A percentile compares a stretch with the other conserved stretches of the same genome.
These are phyloP conservation scores for Cinclus cinclus DNA, from an alignment of 2,113 vertebrate genomes.

Conservation along the genomic window DNA sequence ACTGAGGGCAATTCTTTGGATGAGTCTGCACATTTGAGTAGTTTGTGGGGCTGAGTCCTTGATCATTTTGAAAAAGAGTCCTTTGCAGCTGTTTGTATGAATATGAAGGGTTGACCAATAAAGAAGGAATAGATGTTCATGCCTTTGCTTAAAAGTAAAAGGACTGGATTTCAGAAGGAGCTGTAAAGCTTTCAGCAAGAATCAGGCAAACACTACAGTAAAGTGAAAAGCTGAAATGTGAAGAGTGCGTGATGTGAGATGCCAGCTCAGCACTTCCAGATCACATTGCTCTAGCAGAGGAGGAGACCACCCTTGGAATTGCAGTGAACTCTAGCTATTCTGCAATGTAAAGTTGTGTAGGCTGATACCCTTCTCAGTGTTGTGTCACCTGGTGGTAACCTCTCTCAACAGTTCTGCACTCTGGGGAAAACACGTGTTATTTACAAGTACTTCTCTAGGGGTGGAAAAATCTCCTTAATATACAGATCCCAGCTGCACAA, in stretches of 20 bases:
- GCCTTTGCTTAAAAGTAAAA: slow-evolving; percentile 3
- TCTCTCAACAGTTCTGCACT: background rate
- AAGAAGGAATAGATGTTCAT: background rate
- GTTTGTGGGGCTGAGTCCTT: background rate
- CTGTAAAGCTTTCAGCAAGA: slow-evolving; percentile 12
- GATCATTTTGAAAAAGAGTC: background rate
- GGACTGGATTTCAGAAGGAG: background rate
- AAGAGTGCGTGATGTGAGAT: background rate
- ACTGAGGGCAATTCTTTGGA: background rate
- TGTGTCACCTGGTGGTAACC: background rate
- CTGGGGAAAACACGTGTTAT: background rate
- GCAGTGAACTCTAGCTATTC: background rate
- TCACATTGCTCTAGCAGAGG: background rate
- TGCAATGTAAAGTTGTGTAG: background rate
- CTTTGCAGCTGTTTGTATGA: background rate
- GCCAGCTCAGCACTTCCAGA: slow-evolving; percentile 13
- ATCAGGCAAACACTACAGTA: background rate
- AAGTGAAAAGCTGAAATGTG: slow-evolving; percentile 41
- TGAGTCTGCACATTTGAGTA: background rate
- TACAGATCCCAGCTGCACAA: background rate
- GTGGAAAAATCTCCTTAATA: background rate
- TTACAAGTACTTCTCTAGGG: background rate
- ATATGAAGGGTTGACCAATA: background rate
- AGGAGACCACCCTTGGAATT: background rate
- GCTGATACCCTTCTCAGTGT: background rate